phyloP scores from a whole-genome alignment of 37 sponge, comb jelly and placozoan species.

The Aplysina aerophoba region DNA sequence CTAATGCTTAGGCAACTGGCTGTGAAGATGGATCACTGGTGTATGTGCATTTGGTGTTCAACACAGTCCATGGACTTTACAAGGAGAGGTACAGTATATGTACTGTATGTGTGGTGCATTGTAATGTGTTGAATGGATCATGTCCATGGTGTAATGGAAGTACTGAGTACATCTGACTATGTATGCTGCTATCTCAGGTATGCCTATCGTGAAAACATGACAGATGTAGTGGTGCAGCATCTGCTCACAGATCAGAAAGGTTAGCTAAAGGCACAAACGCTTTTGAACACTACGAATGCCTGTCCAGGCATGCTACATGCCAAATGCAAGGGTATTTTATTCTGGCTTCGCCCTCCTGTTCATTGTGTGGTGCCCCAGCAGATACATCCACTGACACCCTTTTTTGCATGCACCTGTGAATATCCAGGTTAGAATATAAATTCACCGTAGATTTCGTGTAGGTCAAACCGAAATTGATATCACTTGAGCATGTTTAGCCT shows the following conservation, averaged over 20 bases:
- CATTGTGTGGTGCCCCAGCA: no score
- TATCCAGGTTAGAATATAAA: no score
- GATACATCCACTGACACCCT: no score
- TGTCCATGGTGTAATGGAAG: no score
- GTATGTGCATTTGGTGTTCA: slow-evolving; percentile 68
- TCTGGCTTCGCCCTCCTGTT: no score
- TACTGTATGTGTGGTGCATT: neutral
- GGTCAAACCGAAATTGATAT: no score
- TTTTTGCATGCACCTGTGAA: no score
- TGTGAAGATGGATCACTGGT: slow-evolving; percentile 87
- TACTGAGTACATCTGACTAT: neutral
- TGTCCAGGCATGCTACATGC: no score
- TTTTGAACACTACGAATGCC: no score
- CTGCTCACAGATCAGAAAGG: slow-evolving; percentile 80
- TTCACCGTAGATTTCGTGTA: no score
- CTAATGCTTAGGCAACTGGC: slow-evolving; percentile 55
- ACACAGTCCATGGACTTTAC: slow-evolving; percentile 97
- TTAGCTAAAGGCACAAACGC: neutral
- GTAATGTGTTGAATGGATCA: neutral
- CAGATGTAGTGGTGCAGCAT: slow-evolving; percentile 94
- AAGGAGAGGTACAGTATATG: slow-evolving; percentile 73
- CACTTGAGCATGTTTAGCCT: no score
- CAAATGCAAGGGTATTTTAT: no score
- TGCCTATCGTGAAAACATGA: slow-evolving; percentile 94
- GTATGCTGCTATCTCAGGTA: slow-evolving; percentile 52